Conservation (phyloP, 2,113 vertebrate genomes). For the Periophthalmus modestus region DNA sequence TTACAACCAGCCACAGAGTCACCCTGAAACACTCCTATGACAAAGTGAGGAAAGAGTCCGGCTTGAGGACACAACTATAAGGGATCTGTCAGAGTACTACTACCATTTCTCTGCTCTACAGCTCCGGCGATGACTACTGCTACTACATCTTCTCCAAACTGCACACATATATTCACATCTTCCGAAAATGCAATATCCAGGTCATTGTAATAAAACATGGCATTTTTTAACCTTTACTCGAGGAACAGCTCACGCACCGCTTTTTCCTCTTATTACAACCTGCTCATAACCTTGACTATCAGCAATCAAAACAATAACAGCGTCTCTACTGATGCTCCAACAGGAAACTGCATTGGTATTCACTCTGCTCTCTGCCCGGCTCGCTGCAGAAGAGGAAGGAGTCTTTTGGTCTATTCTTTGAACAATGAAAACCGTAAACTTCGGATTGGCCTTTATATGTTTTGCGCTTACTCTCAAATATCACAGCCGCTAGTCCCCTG, state of each 20-base stretch:
- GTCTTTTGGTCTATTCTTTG: slow-evolving; percentile 1
- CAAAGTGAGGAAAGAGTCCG: too few species aligned
- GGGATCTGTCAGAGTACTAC: too few species aligned
- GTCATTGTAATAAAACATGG: neutral
- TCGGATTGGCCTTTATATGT: slow-evolving; percentile 9
- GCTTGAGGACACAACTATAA: too few species aligned
- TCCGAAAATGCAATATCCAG: neutral
- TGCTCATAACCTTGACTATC: slow-evolving; percentile 44
- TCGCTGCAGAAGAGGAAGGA: neutral
- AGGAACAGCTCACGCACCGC: neutral
- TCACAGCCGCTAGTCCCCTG: neutral
- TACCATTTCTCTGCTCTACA: too few species aligned
- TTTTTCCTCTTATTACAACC: slow-evolving; percentile 24
- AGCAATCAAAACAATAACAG: slow-evolving; percentile 24
- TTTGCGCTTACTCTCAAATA: neutral
- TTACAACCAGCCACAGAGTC: too few species aligned
- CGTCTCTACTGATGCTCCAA: slow-evolving; percentile 28
- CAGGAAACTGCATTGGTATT: slow-evolving; percentile 15
- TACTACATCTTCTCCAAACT: too few species aligned
- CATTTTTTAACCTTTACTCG: neutral
- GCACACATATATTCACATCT: too few species aligned
- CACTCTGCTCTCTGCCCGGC: neutral
- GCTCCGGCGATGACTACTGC: too few species aligned
- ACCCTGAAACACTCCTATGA: too few species aligned
- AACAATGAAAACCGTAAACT: neutral